A percentile compares a stretch with the other conserved stretches of the same genome.
phyloP scores from a whole-genome alignment of 2,888 invertebrate species.

The Drosophila putrida region DNA sequence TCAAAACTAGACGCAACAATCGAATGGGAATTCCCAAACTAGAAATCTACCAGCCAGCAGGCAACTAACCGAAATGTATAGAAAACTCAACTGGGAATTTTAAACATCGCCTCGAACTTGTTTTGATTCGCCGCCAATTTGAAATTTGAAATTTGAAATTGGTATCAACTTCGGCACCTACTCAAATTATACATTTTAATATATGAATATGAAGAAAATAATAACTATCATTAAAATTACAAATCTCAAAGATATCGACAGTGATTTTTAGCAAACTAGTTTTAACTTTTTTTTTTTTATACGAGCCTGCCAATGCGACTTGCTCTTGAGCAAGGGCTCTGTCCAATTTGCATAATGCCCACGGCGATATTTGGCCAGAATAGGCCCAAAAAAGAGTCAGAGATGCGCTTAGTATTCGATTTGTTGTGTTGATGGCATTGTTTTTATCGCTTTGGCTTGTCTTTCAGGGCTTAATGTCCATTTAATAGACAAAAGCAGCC shows the following conservation, averaged over 20 bases:
- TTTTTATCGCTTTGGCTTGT: slow-evolving; percentile 59
- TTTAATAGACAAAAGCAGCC: slow-evolving; percentile 74
- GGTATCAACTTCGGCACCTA: slow-evolving; percentile 39
- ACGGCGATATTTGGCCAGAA: slow-evolving; percentile 69
- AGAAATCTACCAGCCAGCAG: slow-evolving; percentile 58
- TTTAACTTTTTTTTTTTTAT: slow-evolving; percentile 33
- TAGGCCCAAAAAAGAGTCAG: slow-evolving; percentile 52
- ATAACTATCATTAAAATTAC: slow-evolving; percentile 58
- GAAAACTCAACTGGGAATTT: slow-evolving; percentile 58
- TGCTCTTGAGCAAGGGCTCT: slow-evolving; percentile 49
- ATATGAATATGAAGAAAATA: slow-evolving; percentile 53
- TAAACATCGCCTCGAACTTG: slow-evolving; percentile 63
- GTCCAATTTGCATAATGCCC: slow-evolving; percentile 65
- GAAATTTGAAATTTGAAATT: slow-evolving; percentile 35
- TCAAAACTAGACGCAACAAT: slow-evolving; percentile 63
- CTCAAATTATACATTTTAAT: slow-evolving; percentile 42
- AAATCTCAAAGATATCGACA: slow-evolving; percentile 28
- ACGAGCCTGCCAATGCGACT: slow-evolving; percentile 47
- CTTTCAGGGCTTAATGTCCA: slow-evolving; percentile 63
- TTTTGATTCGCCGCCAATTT: slow-evolving; percentile 59
- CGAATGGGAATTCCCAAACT: slow-evolving; percentile 76
- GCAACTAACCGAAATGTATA: slow-evolving; percentile 49
- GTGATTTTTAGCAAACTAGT: slow-evolving; percentile 27
- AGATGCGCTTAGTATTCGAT: slow-evolving; percentile 61
- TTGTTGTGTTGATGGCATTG: slow-evolving; percentile 59